These are phyloP conservation scores for Panthera uncia DNA, from an alignment of 2,113 vertebrate species.

Conservation along the genomic window DNA sequence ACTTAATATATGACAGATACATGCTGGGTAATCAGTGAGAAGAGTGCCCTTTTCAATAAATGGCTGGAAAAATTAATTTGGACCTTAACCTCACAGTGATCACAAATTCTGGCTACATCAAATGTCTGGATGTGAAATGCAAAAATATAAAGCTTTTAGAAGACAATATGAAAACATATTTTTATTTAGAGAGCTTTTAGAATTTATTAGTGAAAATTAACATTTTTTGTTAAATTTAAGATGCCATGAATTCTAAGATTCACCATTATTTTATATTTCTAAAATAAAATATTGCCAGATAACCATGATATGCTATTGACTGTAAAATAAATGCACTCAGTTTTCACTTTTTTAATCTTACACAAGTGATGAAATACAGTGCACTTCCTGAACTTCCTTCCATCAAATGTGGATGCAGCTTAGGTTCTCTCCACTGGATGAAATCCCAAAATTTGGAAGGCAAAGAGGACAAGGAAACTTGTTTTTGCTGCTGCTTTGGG, in stretches of 20 bases:
- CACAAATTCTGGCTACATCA: neutral
- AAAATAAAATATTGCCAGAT: neutral
- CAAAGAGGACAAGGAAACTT: neutral
- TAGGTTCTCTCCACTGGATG: neutral
- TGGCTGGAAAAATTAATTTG: neutral
- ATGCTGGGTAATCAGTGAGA: neutral
- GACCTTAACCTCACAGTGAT: neutral
- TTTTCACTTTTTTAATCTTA: conserved; percentile 22
- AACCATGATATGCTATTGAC: neutral
- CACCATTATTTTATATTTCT: neutral
- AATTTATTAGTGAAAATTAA: neutral
- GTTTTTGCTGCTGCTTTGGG: conserved; percentile 2
- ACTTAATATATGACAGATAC: neutral
- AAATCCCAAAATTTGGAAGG: neutral
- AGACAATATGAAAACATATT: neutral
- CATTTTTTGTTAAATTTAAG: neutral
- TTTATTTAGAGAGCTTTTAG: neutral
- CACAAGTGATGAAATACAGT: neutral
- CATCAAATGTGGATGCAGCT: neutral
- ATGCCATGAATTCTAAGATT: neutral
- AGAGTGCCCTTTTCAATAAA: neutral
- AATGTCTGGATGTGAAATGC: neutral
- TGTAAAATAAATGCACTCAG: neutral
- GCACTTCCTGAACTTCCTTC: neutral
- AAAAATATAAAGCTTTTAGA: neutral